A percentile compares a stretch with the other conserved stretches of the same genome.
These are phyloP conservation scores for Stomatorhinus ivindoensis DNA, from an alignment of 2,113 vertebrate species.

Conservation along the genomic window DNA sequence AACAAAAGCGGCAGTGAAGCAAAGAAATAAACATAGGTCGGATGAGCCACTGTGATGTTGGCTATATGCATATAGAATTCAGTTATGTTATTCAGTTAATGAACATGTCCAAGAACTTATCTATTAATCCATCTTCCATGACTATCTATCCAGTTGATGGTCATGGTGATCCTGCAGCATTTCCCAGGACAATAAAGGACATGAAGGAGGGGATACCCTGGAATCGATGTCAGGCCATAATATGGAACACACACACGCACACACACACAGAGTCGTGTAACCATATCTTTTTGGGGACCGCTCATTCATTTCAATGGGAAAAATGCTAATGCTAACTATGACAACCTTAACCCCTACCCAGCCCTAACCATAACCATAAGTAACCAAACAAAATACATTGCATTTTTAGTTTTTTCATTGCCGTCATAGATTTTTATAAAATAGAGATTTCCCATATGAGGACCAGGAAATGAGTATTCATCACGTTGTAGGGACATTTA, in stretches of 20 bases:
- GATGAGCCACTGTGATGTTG: background rate
- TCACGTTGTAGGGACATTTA: background rate
- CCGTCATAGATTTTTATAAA: background rate
- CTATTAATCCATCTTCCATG: background rate
- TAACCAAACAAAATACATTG: background rate
- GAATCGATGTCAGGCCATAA: background rate
- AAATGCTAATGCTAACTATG: background rate
- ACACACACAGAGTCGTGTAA: background rate
- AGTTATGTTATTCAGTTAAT: background rate
- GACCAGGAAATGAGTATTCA: background rate
- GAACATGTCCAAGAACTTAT: background rate
- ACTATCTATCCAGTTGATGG: background rate
- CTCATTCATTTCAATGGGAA: background rate
- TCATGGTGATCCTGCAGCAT: background rate
- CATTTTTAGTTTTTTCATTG: background rate
- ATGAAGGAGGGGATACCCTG: background rate
- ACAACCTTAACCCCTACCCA: background rate
- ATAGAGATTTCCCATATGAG: background rate
- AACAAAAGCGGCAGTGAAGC: background rate
- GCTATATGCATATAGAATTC: background rate
- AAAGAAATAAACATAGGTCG: background rate
- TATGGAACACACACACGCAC: background rate
- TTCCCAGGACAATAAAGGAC: background rate
- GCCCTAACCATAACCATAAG: background rate
- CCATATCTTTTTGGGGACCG: background rate